These are phyloP conservation scores for Myotis yumanensis DNA, from an alignment of 2,113 vertebrate genomes.

Conservation along the genomic window DNA sequence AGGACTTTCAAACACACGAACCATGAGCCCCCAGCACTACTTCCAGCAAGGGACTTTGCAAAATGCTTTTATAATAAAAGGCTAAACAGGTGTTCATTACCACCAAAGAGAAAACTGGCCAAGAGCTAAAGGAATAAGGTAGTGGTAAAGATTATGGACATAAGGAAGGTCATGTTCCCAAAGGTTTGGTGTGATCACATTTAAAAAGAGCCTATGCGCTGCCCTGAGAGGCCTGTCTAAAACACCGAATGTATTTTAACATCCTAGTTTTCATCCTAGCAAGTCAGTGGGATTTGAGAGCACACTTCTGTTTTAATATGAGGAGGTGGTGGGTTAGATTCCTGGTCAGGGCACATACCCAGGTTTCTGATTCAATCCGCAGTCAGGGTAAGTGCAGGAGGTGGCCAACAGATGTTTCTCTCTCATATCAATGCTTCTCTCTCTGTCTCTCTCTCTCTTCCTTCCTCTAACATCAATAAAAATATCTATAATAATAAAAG, in stretches of 20 bases:
- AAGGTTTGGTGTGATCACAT: background rate
- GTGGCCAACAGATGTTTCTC: background rate
- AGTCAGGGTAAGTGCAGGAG: background rate
- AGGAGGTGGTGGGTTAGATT: background rate
- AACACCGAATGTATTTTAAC: constrained; percentile 47
- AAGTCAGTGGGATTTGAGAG: constrained; percentile 74
- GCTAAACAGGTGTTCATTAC: background rate
- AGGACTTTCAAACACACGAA: background rate
- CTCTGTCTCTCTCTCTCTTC: background rate
- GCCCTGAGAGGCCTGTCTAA: no score
- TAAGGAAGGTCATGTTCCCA: background rate
- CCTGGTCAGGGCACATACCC: background rate
- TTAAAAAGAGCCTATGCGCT: background rate
- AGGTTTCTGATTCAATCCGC: background rate
- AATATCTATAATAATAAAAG: no score
- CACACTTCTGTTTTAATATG: constrained; percentile 78
- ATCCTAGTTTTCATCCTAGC: constrained; percentile 52
- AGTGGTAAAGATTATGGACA: background rate
- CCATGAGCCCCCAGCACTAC: background rate
- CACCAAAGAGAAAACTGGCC: background rate
- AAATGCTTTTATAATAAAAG: background rate
- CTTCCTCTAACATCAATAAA: background rate
- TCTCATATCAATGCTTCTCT: background rate
- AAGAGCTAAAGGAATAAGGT: background rate
- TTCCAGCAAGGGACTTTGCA: background rate